Base-by-base conservation (phyloP, 2,113 vertebrate genomes). In the Gallinago jamesoni region DNA sequence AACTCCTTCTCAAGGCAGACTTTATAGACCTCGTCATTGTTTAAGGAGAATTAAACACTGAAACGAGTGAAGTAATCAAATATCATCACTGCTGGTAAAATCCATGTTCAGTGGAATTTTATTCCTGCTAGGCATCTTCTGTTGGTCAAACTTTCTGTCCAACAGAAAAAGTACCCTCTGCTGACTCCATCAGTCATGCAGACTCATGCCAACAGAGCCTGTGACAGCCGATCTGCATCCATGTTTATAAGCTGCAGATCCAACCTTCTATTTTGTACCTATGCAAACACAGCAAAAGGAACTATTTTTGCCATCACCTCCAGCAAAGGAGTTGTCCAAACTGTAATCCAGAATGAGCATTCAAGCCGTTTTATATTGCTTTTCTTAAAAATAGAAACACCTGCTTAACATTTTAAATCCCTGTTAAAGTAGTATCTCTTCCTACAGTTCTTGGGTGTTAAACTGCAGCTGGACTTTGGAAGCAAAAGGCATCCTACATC, bases 321-420 rank as follows among this genome's bases (percentile, higher is more conserved):
- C 76, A 92, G 96, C 96, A 97, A 96, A 97, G 96, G 94, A 96
- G 41, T 95, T 97, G 96, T 96, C 96, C 96, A 97, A 96, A 95
- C 37, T 62, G 90, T 95, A 96, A 96, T 3, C 21, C 84, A 93
- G 73, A 89, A 76, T 37, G 8, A 92, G 25, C 93, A 80, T 60
- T 81, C 30, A 89, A 88, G 35, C 11, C 0, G 2, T 1, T 76
- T 87, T 56, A 21, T 35, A 66, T 9, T 53, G 69, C 6, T 84
- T 86, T 72, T 80, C 63, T 55, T 62, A 43, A 45, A 43, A 55
- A 84, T 84, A 45, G 12, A 55, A 84, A 84, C n/a, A 14, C 10
- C 47, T 55, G 8, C 31, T 85, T 53, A 47, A 47, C 5, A 14
- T 87, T 82, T 59, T 6, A 31, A 74, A 74, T 47, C n/a, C 50